Evolutionary conservation across 2,797 vertebrate genomes (phyloP).

Genomic region (Brachyalestes nurse): DNA sequence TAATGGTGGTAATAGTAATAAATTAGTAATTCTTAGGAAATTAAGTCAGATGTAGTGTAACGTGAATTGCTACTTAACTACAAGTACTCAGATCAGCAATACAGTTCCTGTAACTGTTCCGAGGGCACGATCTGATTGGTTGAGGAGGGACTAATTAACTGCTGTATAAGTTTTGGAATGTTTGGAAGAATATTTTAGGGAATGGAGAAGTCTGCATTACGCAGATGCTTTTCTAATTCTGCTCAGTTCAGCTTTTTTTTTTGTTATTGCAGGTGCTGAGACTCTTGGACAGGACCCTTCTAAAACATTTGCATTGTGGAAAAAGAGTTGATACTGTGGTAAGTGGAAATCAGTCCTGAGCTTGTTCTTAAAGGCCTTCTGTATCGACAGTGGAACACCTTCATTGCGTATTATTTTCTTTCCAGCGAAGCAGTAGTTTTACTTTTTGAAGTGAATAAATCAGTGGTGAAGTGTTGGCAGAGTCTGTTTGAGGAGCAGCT

Average conservation of each 20-base stretch:
- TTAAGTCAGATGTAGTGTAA: too few relatives aligned
- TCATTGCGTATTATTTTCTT: background rate
- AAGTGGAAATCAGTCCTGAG: conserved; percentile 42
- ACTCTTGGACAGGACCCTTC: conserved; percentile 54
- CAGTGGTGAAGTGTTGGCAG: background rate
- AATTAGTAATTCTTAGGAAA: too few relatives aligned
- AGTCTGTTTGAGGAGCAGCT: background rate
- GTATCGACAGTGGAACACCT: background rate
- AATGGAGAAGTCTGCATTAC: background rate
- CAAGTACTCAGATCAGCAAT: too few relatives aligned
- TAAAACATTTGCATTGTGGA: conserved; percentile 56
- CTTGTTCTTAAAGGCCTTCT: conserved; percentile 21
- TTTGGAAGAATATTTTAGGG: background rate
- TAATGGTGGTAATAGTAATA: too few relatives aligned
- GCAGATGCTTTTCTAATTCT: conserved; percentile 40
- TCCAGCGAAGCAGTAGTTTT: background rate
- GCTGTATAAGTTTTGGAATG: too few relatives aligned
- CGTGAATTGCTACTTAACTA: too few relatives aligned
- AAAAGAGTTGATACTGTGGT: conserved; percentile 65
- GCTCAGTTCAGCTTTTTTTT: conserved; percentile 33
- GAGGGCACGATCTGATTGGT: too few relatives aligned
- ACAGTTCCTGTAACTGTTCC: too few relatives aligned
- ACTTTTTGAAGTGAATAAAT: background rate
- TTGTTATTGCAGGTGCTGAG: conserved; percentile 62
- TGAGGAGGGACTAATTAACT: too few relatives aligned